Conservation (phyloP, 2,113 vertebrate genomes). For the Rhegmatorhina hoffmannsi region DNA sequence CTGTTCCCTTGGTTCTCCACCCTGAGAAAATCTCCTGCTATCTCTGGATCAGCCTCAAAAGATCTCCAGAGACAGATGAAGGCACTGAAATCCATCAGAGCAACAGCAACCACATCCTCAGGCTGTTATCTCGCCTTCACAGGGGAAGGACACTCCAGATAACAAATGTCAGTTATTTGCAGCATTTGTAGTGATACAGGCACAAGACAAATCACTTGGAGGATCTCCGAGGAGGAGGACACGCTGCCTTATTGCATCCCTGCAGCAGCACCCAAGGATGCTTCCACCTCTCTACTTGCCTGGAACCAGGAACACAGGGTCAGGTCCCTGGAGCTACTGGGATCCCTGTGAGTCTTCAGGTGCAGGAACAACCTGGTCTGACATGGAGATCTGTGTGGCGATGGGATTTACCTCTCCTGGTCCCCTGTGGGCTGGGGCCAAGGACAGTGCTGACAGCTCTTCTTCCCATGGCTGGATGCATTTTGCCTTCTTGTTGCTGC, state of each 20-base stretch:
- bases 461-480: background rate
- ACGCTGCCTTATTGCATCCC: rapidly evolving
- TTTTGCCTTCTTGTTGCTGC: background rate
- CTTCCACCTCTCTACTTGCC: background rate
- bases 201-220: background rate
- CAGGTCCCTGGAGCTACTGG: rapidly evolving
- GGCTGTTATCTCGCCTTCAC: background rate
- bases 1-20: background rate
- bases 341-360: background rate
- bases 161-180: background rate
- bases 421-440: rapidly evolving
- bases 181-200: background rate
- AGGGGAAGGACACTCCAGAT: background rate
- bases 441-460: background rate
- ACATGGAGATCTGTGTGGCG: rapidly evolving
- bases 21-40: background rate
- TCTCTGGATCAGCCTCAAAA: background rate
- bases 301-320: rapidly evolving
- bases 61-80: background rate
- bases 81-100: background rate
- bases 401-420: background rate
- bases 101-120: background rate
- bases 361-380: background rate
- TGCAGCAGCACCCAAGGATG: background rate
- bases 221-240: background rate